Evolutionary conservation across 2,888 invertebrate genomes (phyloP).

Genomic region (Meiosimyza decipiens): DNA sequence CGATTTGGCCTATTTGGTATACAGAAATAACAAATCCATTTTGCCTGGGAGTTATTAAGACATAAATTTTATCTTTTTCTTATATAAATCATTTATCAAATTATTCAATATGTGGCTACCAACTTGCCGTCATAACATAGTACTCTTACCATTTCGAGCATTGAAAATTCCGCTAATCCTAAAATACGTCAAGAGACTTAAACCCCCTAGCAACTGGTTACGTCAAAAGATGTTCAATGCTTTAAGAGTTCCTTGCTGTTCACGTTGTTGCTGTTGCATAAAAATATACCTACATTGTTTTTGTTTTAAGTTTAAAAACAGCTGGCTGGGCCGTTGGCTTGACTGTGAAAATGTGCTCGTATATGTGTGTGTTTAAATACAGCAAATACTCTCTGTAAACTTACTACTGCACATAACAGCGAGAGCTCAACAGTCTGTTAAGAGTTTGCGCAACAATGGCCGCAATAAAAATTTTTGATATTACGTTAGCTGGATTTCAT

Average conservation of each 20-base stretch:
- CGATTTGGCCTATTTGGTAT: too few relatives aligned
- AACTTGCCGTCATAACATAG: too few relatives aligned
- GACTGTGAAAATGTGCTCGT: neutral
- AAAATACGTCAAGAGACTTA: too few relatives aligned
- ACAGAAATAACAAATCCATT: too few relatives aligned
- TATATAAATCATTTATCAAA: too few relatives aligned
- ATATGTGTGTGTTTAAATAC: neutral
- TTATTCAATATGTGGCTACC: too few relatives aligned
- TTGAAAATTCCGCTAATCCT: too few relatives aligned
- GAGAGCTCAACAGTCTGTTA: neutral
- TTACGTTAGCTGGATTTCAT: neutral
- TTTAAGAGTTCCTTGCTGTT: neutral
- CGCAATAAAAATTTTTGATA: neutral
- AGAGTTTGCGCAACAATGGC: constrained; percentile 27
- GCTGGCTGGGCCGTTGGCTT: neutral
- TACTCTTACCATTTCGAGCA: too few relatives aligned
- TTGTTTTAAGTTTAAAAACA: constrained; percentile 9
- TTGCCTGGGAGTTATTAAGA: too few relatives aligned
- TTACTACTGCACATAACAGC: constrained; percentile 1
- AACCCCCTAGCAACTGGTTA: neutral
- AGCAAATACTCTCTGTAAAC: neutral
- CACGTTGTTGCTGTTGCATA: constrained; percentile 12
- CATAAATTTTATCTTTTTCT: too few relatives aligned
- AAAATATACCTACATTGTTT: neutral
- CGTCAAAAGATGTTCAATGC: neutral